Conservation (phyloP, 2,113 vertebrate genomes). For the Dicaeum eximium region DNA sequence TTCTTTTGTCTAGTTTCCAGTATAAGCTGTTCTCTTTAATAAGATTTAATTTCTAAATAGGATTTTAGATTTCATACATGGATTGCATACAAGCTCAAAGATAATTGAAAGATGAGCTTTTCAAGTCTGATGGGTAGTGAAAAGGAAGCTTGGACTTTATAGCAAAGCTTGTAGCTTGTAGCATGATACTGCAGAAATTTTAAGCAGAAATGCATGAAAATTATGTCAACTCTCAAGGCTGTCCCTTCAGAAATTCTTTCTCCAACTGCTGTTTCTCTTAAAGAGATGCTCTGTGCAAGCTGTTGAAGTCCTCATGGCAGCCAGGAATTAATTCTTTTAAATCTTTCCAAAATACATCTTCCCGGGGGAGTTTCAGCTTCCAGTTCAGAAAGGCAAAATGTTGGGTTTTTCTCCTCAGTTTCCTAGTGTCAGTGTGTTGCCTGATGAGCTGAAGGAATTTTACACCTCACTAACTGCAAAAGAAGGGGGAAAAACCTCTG, state of each 20-base stretch:
- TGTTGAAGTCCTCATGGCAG: neutral
- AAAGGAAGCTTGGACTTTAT: neutral
- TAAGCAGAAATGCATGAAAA: neutral
- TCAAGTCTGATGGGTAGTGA: neutral
- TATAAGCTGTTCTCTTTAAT: neutral
- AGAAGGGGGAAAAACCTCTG: neutral
- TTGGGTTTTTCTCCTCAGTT: neutral
- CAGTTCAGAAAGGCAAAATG: neutral
- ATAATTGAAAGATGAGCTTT: neutral
- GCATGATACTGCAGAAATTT: conserved; percentile 21
- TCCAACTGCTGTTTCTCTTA: neutral
- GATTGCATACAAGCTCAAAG: conserved; percentile 6
- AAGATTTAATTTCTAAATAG: conserved; percentile 25
- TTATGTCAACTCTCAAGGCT: neutral
- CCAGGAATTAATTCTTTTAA: conserved; percentile 13
- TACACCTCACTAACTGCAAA: neutral
- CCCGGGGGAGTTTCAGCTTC: neutral
- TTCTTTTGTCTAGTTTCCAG: neutral
- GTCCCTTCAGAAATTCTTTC: neutral
- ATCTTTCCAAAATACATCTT: neutral
- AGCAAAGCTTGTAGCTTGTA: neutral
- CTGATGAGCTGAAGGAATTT: conserved; percentile 16
- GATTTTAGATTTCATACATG: neutral
- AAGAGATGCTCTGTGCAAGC: neutral
- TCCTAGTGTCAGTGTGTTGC: neutral